Evolutionary conservation across 2,797 vertebrate genomes (phyloP).

Genomic region (Smutsia temminckii): DNA sequence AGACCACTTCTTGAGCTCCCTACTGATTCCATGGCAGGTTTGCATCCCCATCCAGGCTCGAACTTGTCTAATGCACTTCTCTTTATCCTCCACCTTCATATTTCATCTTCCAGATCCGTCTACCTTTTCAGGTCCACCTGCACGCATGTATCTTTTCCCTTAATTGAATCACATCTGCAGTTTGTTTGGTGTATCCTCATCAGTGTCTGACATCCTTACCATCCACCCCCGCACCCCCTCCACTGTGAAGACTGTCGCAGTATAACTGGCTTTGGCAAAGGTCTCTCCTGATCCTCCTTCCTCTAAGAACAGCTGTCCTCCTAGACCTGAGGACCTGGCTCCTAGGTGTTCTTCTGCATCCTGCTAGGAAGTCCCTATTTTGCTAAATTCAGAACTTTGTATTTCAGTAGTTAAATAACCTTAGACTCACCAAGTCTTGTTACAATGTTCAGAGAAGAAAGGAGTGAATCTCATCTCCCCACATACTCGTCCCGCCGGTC

Average conservation of each 20-base stretch:
- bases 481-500: no score
- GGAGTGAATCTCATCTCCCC: no score
- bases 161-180: rapidly evolving
- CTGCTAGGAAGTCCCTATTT: not conserved
- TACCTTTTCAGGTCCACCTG: not conserved
- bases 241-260: no score
- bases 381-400: not conserved
- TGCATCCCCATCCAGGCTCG: not conserved
- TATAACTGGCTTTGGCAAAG: rapidly evolving
- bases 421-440: not conserved
- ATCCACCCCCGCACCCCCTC: rapidly evolving
- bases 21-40: not conserved
- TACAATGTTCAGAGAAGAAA: not conserved
- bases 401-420: not conserved
- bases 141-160: rapidly evolving
- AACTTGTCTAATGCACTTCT: not conserved
- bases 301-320: rapidly evolving
- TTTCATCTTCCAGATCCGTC: not conserved
- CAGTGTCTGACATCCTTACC: not conserved
- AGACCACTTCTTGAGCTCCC: not conserved
- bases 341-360: not conserved
- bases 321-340: rapidly evolving
- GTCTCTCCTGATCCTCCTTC: rapidly evolving
- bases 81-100: no score
- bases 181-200: not conserved